These are phyloP conservation scores for Helicorthomorpha holstii DNA, from an alignment of 1,140 invertebrate species.

Conservation along the genomic window DNA sequence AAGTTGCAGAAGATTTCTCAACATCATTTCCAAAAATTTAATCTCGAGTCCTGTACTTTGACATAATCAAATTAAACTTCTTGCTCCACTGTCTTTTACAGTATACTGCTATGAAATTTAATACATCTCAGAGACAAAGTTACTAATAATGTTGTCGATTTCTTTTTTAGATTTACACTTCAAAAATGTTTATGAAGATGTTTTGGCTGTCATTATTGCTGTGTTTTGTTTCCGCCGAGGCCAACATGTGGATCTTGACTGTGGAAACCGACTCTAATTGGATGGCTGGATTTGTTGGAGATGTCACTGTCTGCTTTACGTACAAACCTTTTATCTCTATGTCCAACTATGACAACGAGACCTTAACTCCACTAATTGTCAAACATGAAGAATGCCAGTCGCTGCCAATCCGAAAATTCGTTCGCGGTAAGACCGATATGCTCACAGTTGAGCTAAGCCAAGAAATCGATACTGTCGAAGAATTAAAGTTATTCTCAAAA, in stretches of 20 bases:
- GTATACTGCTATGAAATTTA: too few relatives aligned
- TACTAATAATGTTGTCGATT: too few relatives aligned
- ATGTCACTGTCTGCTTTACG: background rate
- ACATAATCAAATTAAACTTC: too few relatives aligned
- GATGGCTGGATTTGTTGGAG: background rate
- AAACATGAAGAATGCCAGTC: background rate
- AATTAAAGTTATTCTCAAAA: background rate
- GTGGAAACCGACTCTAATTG: background rate
- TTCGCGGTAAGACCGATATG: background rate
- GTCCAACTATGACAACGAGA: background rate
- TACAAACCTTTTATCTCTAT: background rate
- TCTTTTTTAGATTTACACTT: too few relatives aligned
- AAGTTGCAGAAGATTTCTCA: too few relatives aligned
- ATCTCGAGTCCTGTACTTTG: too few relatives aligned
- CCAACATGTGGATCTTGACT: background rate
- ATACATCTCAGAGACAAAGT: too few relatives aligned
- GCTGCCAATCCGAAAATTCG: background rate
- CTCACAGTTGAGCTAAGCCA: background rate
- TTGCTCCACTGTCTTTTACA: too few relatives aligned
- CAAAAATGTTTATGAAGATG: too few relatives aligned
- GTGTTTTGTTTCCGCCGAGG: too few relatives aligned
- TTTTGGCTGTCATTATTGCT: too few relatives aligned
- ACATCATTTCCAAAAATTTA: too few relatives aligned
- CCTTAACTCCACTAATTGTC: background rate
- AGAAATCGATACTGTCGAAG: background rate